Evolutionary conservation across 2,113 vertebrate genomes (phyloP).

Genomic region (Megaptera novaeangliae): DNA sequence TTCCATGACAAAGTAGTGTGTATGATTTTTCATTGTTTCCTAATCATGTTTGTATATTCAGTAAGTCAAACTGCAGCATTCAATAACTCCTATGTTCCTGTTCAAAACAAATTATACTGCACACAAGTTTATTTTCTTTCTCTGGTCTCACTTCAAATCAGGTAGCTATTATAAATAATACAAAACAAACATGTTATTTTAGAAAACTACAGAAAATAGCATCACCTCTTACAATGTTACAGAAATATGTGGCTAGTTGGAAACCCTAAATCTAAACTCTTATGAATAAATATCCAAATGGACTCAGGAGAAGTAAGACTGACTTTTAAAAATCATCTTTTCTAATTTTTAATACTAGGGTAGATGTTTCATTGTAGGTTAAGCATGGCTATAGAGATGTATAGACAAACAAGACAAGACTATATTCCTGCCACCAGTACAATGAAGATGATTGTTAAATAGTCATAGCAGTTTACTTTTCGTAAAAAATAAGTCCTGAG

Average conservation of each 20-base stretch:
- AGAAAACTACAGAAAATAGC: slow-evolving; percentile 40
- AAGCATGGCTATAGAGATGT: background rate
- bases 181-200: slow-evolving; percentile 39
- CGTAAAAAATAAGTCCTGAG: background rate
- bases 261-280: slow-evolving; percentile 21
- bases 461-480: background rate
- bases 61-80: background rate
- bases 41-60: background rate
- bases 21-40: slow-evolving; percentile 2
- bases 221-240: background rate
- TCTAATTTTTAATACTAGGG: background rate
- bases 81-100: background rate
- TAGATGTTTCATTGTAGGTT: background rate
- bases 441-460: background rate
- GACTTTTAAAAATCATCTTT: background rate
- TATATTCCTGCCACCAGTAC: background rate
- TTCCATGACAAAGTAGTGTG: background rate
- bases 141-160: slow-evolving; percentile 33
- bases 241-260: slow-evolving; percentile 16
- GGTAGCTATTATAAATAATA: slow-evolving; percentile 36
- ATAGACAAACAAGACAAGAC: background rate
- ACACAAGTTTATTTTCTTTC: slow-evolving; percentile 44
- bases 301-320: background rate
- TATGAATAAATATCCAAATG: background rate
- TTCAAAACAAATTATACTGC: slow-evolving; percentile 11